Percentiles rank a stretch among this genome's conserved stretches.
Evolutionary conservation across 1,140 invertebrate species (phyloP).

Genomic region (Wasmannia auropunctata): DNA sequence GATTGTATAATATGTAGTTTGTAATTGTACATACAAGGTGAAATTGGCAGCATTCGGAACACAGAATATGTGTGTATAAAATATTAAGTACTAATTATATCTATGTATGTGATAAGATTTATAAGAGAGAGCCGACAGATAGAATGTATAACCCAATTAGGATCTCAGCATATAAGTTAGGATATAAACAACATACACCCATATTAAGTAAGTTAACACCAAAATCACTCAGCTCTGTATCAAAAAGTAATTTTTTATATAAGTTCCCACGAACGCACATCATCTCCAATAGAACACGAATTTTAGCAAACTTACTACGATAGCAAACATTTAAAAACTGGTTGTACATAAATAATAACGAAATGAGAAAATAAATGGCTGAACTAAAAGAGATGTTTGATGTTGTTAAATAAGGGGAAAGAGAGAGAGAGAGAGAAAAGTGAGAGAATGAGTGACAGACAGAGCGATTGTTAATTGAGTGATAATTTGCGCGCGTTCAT

Average conservation of each 20-base stretch:
- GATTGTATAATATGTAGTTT: constrained; percentile 82
- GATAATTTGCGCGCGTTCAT: constrained; percentile 26
- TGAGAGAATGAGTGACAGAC: neutral
- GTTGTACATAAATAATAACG: constrained; percentile 84
- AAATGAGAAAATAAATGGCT: constrained; percentile 81
- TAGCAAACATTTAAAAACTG: constrained; percentile 76
- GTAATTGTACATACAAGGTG: constrained; percentile 82
- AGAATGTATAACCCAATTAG: constrained; percentile 81
- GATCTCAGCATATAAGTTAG: constrained; percentile 84
- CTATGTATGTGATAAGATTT: constrained; percentile 83
- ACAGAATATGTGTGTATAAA: constrained; percentile 79
- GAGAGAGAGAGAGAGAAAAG: neutral
- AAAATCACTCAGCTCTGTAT: constrained; percentile 82
- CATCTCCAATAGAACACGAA: constrained; percentile 82
- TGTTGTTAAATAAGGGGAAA: constrained; percentile 81
- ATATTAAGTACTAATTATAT: constrained; percentile 75
- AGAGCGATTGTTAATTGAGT: constrained; percentile 27
- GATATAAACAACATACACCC: constrained; percentile 70
- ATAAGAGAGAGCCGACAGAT: constrained; percentile 77
- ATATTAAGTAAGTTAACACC: constrained; percentile 84
- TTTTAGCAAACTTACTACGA: constrained; percentile 79
- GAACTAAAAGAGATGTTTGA: constrained; percentile 79
- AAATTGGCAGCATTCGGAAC: constrained; percentile 76
- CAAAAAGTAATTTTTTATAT: constrained; percentile 84
- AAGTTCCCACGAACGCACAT: constrained; percentile 83